These are phyloP conservation scores for Pseudomugil tenellus DNA, from an alignment of 2,797 vertebrate species.

Conservation along the genomic window DNA sequence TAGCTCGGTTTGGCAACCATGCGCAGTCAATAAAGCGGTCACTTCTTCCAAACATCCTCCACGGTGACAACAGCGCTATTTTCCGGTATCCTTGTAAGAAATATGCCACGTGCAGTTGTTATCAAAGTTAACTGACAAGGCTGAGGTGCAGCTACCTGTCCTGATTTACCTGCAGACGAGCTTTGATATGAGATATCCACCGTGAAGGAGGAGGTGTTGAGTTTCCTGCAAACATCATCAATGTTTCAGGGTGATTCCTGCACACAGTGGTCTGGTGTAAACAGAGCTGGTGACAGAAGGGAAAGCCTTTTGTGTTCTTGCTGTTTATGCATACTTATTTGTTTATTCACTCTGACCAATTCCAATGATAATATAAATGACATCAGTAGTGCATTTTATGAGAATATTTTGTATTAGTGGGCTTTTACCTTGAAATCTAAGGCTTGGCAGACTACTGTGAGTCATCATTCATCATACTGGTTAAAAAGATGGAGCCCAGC, in stretches of 20 bases:
- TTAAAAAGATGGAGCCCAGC: too few relatives aligned
- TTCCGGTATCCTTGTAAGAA: neutral
- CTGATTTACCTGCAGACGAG: conserved; percentile 21
- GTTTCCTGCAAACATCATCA: conserved; percentile 59
- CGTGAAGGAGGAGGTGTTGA: conserved; percentile 43
- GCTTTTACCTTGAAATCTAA: too few relatives aligned
- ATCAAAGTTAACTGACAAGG: conserved; percentile 1
- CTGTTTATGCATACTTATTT: neutral
- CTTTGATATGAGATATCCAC: conserved; percentile 23
- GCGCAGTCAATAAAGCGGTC: conserved; percentile 10
- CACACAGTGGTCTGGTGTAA: conserved; percentile 13
- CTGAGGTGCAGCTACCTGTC: conserved; percentile 12
- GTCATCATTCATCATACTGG: too few relatives aligned
- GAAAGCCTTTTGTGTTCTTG: neutral
- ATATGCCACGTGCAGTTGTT: neutral
- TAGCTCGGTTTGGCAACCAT: conserved; percentile 14
- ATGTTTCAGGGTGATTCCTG: conserved; percentile 59
- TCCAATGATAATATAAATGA: too few relatives aligned
- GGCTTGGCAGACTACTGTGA: too few relatives aligned
- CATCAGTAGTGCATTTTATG: too few relatives aligned
- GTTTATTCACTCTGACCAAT: too few relatives aligned
- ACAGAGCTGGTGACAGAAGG: neutral
- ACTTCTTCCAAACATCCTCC: conserved; percentile 6
- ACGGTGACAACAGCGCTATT: too few relatives aligned
- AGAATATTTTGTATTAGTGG: too few relatives aligned